Percentiles rank a stretch among this genome's conserved stretches.
phyloP scores from a whole-genome alignment of 2,888 invertebrate species.

The Alitta virens region DNA sequence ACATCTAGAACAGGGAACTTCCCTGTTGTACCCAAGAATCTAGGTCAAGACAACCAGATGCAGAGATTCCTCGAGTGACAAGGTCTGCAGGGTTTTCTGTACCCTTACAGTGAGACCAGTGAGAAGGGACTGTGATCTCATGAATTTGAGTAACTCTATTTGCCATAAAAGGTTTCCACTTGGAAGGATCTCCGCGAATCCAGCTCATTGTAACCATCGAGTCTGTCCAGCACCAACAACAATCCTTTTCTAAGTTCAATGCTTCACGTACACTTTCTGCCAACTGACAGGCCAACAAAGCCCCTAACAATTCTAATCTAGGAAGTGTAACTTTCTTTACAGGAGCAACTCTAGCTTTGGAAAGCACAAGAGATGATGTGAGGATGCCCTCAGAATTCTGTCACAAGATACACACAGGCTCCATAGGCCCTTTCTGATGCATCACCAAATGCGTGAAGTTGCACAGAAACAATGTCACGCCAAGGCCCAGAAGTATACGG shows the following conservation, averaged over 20 bases:
- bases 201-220: neutral
- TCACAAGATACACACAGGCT: neutral
- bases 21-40: neutral
- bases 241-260: neutral
- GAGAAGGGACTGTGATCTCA: conserved; percentile 4
- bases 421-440: conserved; percentile 26
- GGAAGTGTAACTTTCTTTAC: neutral
- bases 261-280: neutral
- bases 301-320: neutral
- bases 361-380: neutral
- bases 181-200: no score
- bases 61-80: conserved; percentile 31
- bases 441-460: conserved; percentile 30
- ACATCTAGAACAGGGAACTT: no score
- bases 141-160: conserved; percentile 34
- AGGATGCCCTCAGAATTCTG: neutral
- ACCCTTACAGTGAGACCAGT: conserved; percentile 33
- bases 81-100: conserved; percentile 41
- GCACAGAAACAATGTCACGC: neutral
- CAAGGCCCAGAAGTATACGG: conserved; percentile 13
- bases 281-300: neutral
- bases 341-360: neutral
- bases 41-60: conserved; percentile 35
- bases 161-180: conserved; percentile 31
- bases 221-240: neutral